Conservation (phyloP, 2,797 vertebrate species). For the Acrossocheilus fasciatus region DNA sequence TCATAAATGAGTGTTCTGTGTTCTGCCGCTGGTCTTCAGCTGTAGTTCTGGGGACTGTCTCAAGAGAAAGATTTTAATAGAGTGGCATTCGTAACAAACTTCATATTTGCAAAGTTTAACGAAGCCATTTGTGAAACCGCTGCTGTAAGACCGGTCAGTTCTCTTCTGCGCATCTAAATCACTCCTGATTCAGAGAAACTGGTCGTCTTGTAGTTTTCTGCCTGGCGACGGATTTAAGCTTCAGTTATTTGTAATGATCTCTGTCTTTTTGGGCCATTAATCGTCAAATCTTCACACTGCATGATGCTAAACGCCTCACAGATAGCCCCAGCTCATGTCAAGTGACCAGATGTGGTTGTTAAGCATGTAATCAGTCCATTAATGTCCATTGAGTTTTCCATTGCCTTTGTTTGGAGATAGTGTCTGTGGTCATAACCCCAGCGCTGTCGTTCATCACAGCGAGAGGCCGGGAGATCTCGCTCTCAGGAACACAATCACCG, state of each 20-base stretch:
- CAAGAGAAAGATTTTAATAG: neutral
- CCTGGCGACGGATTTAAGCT: neutral
- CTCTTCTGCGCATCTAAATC: neutral
- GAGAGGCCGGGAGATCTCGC: slow-evolving; percentile 8
- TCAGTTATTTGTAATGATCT: neutral
- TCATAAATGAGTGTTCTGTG: too few relatives aligned
- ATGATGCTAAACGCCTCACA: too few relatives aligned
- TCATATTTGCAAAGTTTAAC: neutral
- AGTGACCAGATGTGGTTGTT: neutral
- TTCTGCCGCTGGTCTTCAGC: neutral
- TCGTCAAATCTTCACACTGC: neutral
- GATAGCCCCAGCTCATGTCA: neutral
- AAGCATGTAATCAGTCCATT: neutral
- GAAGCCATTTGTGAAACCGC: neutral
- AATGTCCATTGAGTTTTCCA: neutral
- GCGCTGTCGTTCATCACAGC: neutral
- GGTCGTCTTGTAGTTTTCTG: neutral
- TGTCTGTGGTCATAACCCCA: neutral
- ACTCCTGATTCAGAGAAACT: too few relatives aligned
- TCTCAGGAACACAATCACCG: slow-evolving; percentile 44
- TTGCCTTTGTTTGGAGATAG: neutral
- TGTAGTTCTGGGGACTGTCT: neutral
- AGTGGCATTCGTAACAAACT: neutral
- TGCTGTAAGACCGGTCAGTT: neutral
- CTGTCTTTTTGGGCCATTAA: neutral